Conservation (phyloP, 23 tunicate species). For the Trididemnum miniatum region DNA sequence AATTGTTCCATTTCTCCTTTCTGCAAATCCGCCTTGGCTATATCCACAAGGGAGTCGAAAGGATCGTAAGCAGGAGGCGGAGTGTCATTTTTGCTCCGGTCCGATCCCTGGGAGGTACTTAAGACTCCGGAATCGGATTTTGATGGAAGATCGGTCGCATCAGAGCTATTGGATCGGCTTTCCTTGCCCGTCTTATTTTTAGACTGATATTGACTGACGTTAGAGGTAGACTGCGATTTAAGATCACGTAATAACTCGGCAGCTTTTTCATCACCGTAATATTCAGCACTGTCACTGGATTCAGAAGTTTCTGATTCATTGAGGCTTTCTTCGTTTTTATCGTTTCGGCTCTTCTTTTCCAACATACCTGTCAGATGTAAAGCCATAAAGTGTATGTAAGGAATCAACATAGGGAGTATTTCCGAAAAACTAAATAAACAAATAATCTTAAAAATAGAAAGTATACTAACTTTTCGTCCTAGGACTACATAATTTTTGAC, state of each 20-base stretch:
- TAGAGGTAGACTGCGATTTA: not conserved
- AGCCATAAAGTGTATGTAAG: not conserved
- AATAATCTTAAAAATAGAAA: too few relatives aligned
- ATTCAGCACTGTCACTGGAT: constrained; percentile 44
- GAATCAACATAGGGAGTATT: too few relatives aligned
- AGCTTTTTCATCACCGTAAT: constrained; percentile 30
- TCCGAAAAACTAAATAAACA: too few relatives aligned
- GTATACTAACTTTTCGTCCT: too few relatives aligned
- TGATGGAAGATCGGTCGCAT: not conserved
- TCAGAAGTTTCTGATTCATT: constrained; percentile 24
- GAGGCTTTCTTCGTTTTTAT: not conserved
- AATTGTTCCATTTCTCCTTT: not conserved
- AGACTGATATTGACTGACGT: not conserved
- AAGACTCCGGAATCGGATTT: not conserved
- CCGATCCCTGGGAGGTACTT: not conserved
- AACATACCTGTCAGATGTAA: not conserved
- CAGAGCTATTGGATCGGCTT: not conserved
- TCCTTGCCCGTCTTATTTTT: not conserved
- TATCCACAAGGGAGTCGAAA: constrained; percentile 37
- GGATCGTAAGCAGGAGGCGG: constrained; percentile 48
- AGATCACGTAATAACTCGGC: not conserved
- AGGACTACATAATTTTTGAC: too few relatives aligned
- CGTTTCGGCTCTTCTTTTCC: not conserved
- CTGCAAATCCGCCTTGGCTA: constrained; percentile 48
- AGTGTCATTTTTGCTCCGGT: not conserved